Base-by-base conservation (phyloP, 2,113 vertebrate species). In the Salvator merianae region DNA sequence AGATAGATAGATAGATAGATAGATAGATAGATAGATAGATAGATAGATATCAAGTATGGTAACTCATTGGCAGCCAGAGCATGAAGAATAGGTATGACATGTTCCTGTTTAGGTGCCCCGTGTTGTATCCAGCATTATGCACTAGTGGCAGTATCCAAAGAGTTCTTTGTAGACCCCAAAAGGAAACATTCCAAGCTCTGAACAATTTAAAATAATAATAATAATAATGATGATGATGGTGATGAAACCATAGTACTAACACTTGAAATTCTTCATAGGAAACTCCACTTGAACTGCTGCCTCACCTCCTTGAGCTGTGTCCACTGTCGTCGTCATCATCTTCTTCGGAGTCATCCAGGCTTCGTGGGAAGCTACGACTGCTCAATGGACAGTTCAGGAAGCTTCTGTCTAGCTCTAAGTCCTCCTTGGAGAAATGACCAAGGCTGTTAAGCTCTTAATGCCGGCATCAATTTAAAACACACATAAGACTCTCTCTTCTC, bases 181-280 rank as follows among this genome's bases (percentile, higher is more conserved):
- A 16, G 53, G 53, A 16, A 55, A 55, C 3, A 55, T 18, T 16
- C 16, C 55, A 59, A n/a, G n/a, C n/a, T n/a, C n/a, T n/a, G n/a
- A n/a, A n/a, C n/a, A n/a, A n/a, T n/a, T n/a, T n/a, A n/a, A n/a
- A n/a, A n/a, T n/a, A n/a, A n/a, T n/a, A n/a, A n/a, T n/a, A n/a
- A n/a, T n/a, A n/a, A n/a, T n/a, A n/a, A n/a, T n/a, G n/a, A n/a
- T n/a, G n/a, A n/a, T n/a, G n/a, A n/a, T n/a, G n/a, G n/a, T n/a
- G n/a, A n/a, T n/a, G 43, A 93, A 69, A 7, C 2, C 68, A 32
- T 16, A 34, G 32, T 34, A 69, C 97, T 91, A 94, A 99, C 99
- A 99, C 97, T 96, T 99, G 98, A 89, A 99, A 99, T 88, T 99
- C 99, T 90, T 99, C 99, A 13, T 99, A 99, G 16, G 99, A 98